phyloP scores from a whole-genome alignment of 2,888 invertebrate species.

The Fissipunctia ypsillon region DNA sequence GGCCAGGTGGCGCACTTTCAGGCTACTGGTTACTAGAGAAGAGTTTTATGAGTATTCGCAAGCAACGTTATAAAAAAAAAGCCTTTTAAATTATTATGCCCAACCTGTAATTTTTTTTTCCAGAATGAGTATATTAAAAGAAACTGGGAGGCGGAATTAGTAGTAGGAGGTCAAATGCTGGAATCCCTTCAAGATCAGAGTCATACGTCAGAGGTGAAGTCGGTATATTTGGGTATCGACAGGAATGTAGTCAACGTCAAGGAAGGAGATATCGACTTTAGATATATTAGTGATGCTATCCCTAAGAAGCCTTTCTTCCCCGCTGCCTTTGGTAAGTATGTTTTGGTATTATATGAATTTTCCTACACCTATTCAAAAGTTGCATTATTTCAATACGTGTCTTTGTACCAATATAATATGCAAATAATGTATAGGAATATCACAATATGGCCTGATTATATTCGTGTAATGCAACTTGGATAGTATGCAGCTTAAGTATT shows the following conservation, averaged over 20 bases:
- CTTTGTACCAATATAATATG: neutral
- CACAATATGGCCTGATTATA: neutral
- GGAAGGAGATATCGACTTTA: slow-evolving; percentile 88
- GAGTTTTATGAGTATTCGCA: neutral
- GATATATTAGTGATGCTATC: slow-evolving; percentile 88
- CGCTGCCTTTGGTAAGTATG: slow-evolving; percentile 75
- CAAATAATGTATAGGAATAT: neutral
- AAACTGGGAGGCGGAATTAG: slow-evolving; percentile 56
- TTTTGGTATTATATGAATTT: neutral
- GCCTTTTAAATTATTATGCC: neutral
- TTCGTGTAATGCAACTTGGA: neutral
- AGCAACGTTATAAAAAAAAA: neutral
- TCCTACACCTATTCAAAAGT: neutral
- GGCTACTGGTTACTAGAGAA: neutral
- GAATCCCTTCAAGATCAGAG: slow-evolving; percentile 76
- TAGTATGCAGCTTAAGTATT: slow-evolving; percentile 3
- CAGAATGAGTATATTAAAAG: slow-evolving; percentile 68
- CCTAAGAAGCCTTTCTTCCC: slow-evolving; percentile 88
- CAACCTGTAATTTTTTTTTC: slow-evolving; percentile 51
- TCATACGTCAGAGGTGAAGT: slow-evolving; percentile 71
- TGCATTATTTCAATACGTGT: neutral
- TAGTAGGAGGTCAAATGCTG: slow-evolving; percentile 81
- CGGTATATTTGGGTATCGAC: slow-evolving; percentile 87
- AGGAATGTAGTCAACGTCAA: slow-evolving; percentile 79
- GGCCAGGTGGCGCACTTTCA: neutral